Conservation (phyloP, 2,797 vertebrate genomes). For the Tamandua tetradactyla region DNA sequence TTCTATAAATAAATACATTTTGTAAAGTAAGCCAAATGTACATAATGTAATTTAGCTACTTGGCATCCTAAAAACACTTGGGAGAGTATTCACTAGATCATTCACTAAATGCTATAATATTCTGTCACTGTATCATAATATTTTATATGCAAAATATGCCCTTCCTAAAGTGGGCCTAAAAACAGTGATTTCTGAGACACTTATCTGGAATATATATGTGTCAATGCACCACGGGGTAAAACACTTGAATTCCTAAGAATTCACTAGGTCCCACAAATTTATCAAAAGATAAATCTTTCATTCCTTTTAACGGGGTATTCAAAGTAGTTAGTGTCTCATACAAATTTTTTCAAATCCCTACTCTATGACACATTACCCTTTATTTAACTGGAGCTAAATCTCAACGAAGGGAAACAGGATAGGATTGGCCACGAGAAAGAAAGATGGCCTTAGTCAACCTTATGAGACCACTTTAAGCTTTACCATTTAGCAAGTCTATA, state of each 20-base stretch:
- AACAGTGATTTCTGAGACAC: conserved; percentile 72
- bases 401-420: conserved; percentile 23
- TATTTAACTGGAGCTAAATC: not conserved
- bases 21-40: conserved; percentile 81
- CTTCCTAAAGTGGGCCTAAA: conserved; percentile 77
- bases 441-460: conserved; percentile 2
- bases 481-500: conserved; percentile 12
- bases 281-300: conserved; percentile 63
- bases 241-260: conserved; percentile 63
- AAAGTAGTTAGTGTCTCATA: conserved; percentile 45
- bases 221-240: conserved; percentile 69
- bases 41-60: conserved; percentile 81
- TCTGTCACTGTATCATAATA: conserved; percentile 80
- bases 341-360: conserved; percentile 10
- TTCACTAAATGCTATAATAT: conserved; percentile 80
- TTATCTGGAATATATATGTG: conserved; percentile 77
- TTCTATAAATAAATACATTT: conserved; percentile 80
- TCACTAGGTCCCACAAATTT: conserved; percentile 58
- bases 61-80: conserved; percentile 79
- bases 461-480: not conserved
- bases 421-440: conserved; percentile 17
- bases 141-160: conserved; percentile 81
- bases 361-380: not conserved
- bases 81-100: conserved; percentile 77
- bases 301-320: conserved; percentile 53